Evolutionary conservation across 53 echinoderm and acorn worm species (phyloP).

Genomic region (Zoroaster sp.): DNA sequence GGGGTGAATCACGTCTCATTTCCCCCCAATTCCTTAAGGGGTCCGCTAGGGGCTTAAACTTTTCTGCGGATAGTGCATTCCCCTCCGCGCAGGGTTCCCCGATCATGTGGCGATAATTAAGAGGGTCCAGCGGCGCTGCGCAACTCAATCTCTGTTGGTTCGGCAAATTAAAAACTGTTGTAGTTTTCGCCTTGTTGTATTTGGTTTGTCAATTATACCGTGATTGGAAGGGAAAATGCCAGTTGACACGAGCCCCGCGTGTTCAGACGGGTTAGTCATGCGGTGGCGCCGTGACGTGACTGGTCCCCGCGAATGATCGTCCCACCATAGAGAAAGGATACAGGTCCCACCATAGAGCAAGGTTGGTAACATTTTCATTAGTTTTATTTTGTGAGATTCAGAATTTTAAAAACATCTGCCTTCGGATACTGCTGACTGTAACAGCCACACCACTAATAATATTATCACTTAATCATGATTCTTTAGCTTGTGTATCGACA

Average conservation of each 20-base stretch:
- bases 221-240: not conserved
- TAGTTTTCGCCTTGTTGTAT: not conserved
- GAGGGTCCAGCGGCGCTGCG: not conserved
- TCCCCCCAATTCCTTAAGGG: conserved; percentile 42
- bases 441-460: not conserved
- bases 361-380: too few relatives aligned
- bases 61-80: conserved; percentile 18
- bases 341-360: too few relatives aligned
- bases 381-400: too few relatives aligned
- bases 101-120: not conserved
- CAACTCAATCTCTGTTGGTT: not conserved
- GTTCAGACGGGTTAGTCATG: conserved; percentile 34
- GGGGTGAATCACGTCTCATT: conserved; percentile 33
- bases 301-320: conserved; percentile 11
- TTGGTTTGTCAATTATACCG: conserved; percentile 12
- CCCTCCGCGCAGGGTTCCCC: conserved; percentile 1
- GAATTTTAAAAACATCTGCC: not conserved
- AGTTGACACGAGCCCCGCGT: not conserved
- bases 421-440: not conserved
- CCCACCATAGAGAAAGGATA: too few relatives aligned
- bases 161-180: conserved; percentile 31
- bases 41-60: not conserved
- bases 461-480: too few relatives aligned
- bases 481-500: too few relatives aligned
- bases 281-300: not conserved